Conservation (phyloP, 2,113 vertebrate genomes). For the Chloebia gouldiae region DNA sequence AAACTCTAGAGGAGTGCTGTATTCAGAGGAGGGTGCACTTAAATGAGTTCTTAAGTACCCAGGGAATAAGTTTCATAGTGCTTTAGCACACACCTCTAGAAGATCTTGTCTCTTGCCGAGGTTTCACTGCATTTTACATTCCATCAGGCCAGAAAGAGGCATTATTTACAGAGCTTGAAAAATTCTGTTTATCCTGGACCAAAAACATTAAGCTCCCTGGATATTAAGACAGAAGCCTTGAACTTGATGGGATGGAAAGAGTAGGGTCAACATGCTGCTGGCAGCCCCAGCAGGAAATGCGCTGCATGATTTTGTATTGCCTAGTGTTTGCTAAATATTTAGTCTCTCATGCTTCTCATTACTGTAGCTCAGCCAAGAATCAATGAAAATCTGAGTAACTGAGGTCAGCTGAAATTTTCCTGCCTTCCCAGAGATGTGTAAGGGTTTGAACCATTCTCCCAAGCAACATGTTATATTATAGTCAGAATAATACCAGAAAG, state of each 20-base stretch:
- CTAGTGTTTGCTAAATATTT: conserved; percentile 21
- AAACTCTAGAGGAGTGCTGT: not conserved
- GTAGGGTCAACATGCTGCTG: not conserved
- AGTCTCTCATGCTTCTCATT: not conserved
- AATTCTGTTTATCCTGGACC: not conserved
- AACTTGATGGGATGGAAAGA: not conserved
- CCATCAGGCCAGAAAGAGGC: not conserved
- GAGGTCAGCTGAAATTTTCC: not conserved
- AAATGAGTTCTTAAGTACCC: not conserved
- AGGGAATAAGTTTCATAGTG: not conserved
- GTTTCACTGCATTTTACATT: not conserved
- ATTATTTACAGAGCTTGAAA: not conserved
- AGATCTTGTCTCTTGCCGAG: not conserved
- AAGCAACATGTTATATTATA: not conserved
- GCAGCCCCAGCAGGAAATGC: not conserved
- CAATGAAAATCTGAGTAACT: not conserved
- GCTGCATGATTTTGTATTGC: not conserved
- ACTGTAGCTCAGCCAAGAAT: not conserved
- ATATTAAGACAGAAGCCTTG: not conserved
- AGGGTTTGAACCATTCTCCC: not conserved
- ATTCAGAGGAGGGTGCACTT: not conserved
- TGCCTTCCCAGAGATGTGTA: not conserved
- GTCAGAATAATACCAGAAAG: not conserved
- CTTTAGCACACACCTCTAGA: not conserved
- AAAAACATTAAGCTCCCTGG: not conserved